Percentiles rank a stretch among this genome's conserved stretches.
Conservation (phyloP, 2,113 vertebrate genomes). For the Apistogramma diplotaenia region DNA sequence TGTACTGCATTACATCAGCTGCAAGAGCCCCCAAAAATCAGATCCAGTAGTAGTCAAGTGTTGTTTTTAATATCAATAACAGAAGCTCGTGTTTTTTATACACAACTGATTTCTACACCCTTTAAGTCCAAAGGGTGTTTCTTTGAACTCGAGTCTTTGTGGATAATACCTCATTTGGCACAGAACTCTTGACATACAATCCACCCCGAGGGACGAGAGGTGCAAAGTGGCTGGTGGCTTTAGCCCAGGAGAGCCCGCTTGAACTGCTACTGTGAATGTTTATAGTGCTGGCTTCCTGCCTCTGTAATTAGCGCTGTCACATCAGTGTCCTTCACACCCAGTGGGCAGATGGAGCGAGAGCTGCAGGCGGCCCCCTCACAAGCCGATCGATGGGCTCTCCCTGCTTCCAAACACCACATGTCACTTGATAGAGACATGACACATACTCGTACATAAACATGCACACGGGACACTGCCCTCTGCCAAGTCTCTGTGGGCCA, state of each 20-base stretch:
- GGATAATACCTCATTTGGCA: not conserved
- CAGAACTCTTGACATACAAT: not conserved
- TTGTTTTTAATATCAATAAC: not conserved
- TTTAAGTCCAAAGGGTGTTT: not conserved
- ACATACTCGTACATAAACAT: not conserved
- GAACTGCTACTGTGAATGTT: constrained; percentile 35
- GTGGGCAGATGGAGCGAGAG: constrained; percentile 55
- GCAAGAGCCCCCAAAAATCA: no score
- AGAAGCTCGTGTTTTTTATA: not conserved
- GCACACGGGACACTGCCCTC: not conserved
- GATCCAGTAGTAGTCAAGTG: not conserved
- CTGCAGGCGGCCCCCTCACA: constrained; percentile 32
- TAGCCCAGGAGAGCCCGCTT: not conserved
- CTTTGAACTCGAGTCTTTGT: not conserved
- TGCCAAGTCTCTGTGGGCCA: not conserved
- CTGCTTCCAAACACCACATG: constrained; percentile 27
- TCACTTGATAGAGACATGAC: not conserved
- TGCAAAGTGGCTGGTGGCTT: constrained; percentile 12
- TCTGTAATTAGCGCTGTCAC: constrained; percentile 77
- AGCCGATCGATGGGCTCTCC: constrained; percentile 57
- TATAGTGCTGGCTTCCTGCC: constrained; percentile 57
- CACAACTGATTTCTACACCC: not conserved
- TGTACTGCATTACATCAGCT: no score
- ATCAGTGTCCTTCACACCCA: constrained; percentile 78
- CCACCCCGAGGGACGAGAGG: not conserved